These are phyloP conservation scores for Watsonalla binaria DNA, from an alignment of 2,888 invertebrate species.

Conservation along the genomic window DNA sequence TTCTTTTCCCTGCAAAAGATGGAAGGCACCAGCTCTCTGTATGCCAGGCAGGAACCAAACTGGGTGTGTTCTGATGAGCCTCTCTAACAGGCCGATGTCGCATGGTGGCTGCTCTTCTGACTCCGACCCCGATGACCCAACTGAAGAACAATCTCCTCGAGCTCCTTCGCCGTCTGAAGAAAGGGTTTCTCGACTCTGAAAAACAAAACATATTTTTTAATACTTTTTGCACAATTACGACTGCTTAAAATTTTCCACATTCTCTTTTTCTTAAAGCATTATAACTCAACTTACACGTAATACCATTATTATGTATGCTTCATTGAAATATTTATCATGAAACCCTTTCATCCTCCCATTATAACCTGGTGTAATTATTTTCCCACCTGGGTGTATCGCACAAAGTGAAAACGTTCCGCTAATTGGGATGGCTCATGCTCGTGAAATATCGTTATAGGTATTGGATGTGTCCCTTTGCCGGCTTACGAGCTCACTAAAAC, in stretches of 20 bases:
- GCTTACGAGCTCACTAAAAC: slow-evolving; percentile 33
- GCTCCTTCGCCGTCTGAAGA: slow-evolving; percentile 82
- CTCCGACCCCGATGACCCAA: slow-evolving; percentile 74
- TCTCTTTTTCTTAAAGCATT: slow-evolving; percentile 5
- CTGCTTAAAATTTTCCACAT: too few relatives aligned
- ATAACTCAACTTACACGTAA: background rate
- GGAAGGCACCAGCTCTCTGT: slow-evolving; percentile 94
- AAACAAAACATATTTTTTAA: slow-evolving; percentile 11
- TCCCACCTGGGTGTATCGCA: slow-evolving; percentile 20
- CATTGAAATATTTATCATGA: background rate
- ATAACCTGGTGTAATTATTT: slow-evolving; percentile 11
- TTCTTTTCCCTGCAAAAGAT: slow-evolving; percentile 94
- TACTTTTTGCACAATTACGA: background rate
- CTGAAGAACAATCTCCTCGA: slow-evolving; percentile 78
- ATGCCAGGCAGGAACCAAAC: slow-evolving; percentile 98
- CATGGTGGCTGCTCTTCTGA: slow-evolving; percentile 86
- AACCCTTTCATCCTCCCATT: background rate
- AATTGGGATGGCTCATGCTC: slow-evolving; percentile 41
- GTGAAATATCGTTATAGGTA: slow-evolving; percentile 40
- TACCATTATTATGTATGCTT: background rate
- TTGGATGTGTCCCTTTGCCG: slow-evolving; percentile 46
- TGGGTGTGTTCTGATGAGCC: slow-evolving; percentile 93
- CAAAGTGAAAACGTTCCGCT: slow-evolving; percentile 38
- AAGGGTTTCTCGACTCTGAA: slow-evolving; percentile 82
- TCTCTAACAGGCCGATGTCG: slow-evolving; percentile 90